Evolutionary conservation across 2,797 vertebrate species (phyloP).

Genomic region (Tokudaia tokunoshimensis): DNA sequence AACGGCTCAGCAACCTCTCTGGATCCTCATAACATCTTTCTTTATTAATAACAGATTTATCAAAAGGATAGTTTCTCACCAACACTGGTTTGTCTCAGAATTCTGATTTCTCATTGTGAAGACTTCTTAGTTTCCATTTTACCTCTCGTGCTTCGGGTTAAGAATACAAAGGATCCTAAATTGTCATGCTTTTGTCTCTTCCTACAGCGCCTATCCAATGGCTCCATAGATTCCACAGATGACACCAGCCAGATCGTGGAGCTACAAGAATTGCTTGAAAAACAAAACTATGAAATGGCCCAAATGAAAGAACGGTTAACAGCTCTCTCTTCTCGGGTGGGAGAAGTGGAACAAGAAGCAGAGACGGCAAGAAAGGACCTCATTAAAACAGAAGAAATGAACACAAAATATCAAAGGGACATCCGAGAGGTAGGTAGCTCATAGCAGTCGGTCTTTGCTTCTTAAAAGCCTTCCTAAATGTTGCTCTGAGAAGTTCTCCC

Average conservation of each 20-base stretch:
- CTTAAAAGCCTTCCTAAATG: neutral
- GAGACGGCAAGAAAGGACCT: slow-evolving; percentile 98
- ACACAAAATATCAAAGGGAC: slow-evolving; percentile 98
- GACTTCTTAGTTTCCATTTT: neutral
- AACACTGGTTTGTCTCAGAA: neutral
- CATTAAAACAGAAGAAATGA: slow-evolving; percentile 99
- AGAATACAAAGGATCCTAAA: neutral
- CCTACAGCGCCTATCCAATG: slow-evolving; percentile 95
- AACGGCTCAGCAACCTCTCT: too few relatives aligned
- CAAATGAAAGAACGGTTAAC: slow-evolving; percentile 99
- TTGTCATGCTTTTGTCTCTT: slow-evolving; percentile 33
- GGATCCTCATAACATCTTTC: neutral
- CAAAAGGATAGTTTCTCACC: slow-evolving; percentile 20
- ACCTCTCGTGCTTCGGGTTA: neutral
- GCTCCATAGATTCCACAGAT: slow-evolving; percentile 96
- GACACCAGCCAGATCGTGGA: slow-evolving; percentile 97
- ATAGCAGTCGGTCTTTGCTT: neutral
- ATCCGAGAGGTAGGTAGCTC: slow-evolving; percentile 95
- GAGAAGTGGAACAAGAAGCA: slow-evolving; percentile 98
- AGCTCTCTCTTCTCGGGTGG: slow-evolving; percentile 95
- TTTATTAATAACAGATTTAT: slow-evolving; percentile 44
- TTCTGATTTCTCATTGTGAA: slow-evolving; percentile 14
- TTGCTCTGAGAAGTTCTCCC: neutral
- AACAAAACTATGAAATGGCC: slow-evolving; percentile 98
- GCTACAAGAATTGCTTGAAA: slow-evolving; percentile 98